phyloP scores from a whole-genome alignment of 2,888 invertebrate species.

The Ichneumoninae sp. region DNA sequence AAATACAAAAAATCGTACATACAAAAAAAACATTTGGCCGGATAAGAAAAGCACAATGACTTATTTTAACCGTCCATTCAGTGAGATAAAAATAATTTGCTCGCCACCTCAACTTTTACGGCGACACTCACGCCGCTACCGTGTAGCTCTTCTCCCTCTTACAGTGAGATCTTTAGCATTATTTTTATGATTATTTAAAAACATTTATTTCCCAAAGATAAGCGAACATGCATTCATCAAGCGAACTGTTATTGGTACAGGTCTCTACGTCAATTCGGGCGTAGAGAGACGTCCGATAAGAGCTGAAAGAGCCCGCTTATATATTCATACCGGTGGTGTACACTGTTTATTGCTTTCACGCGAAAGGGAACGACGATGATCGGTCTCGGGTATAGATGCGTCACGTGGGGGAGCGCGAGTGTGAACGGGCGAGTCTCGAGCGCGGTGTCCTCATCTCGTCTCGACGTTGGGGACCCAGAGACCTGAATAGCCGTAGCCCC shows the following conservation, averaged over 20 bases:
- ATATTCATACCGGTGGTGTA: conserved; percentile 25
- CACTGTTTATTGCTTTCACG: conserved; percentile 60
- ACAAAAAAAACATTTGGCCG: too few relatives aligned
- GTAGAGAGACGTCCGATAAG: conserved; percentile 14
- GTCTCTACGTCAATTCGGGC: conserved; percentile 24
- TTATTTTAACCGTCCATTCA: not conserved
- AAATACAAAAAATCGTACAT: too few relatives aligned
- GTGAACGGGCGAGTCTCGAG: conserved; percentile 44
- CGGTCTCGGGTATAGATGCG: conserved; percentile 49
- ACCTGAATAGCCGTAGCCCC: conserved; percentile 83
- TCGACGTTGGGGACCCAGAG: conserved; percentile 81
- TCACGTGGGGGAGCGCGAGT: conserved; percentile 62
- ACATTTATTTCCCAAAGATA: not conserved
- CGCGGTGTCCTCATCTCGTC: conserved; percentile 69
- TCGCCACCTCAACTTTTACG: not conserved
- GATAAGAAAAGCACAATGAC: not conserved
- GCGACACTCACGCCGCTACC: not conserved
- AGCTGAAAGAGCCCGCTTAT: conserved; percentile 36
- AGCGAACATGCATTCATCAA: not conserved
- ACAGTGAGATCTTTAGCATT: not conserved
- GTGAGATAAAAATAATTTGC: not conserved
- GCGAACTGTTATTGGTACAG: conserved; percentile 20
- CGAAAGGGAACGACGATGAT: conserved; percentile 65
- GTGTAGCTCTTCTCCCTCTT: not conserved
- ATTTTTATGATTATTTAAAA: not conserved